Evolutionary conservation across 2,888 invertebrate species (phyloP), one percentile per base, ranked within the genome.

Genomic region (Lycocerus yunnanus): DNA sequence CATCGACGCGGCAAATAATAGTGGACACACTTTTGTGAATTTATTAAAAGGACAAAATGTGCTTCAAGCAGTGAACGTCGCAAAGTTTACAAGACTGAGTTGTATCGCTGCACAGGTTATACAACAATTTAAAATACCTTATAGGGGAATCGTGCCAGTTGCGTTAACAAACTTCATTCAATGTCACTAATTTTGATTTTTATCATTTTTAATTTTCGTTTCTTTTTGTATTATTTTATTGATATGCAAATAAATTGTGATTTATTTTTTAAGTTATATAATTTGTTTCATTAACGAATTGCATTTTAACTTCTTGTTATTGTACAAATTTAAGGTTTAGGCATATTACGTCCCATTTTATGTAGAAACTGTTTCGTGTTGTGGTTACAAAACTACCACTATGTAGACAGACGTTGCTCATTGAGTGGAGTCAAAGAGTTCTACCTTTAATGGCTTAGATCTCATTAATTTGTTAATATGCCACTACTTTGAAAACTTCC

Each of bases 81-180:
- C 95, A 66, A 91, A 92, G 78, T 94, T 94, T 86, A 93, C 94
- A 65, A 92, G 93, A 75, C 90, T 98, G 80, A 93, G 94, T 83
- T 98, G 97, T 86, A 90, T 96, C 74, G 95, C 97, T 13, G 96
- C 97, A 11, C 90, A 93, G 79, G 92, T 93, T 4, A 93, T 98
- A 72, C 92, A 91, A 84, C 91, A 91, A 85, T 91, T 93, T 86
- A 88, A 89, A 80, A 91, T 93, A 73, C 91, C 91, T 0, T 93
- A 92, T 86, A 88, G 90, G 79, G 91, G 92, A 1, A 88, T 91
- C 58, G 94, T 96, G 77, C 96, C 96, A 13, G 88, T 90, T 8
- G 90, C 91, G 73, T 88, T 96, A 69, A 95, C 95, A 88, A 89
- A 90, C 80, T 96, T 95, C 87, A 94, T 96, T 70, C 83, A 84